Percentiles rank a stretch among this genome's conserved stretches.
These are phyloP conservation scores for Eudyptes chrysolophus DNA, from an alignment of 2,113 vertebrate genomes.

Conservation along the genomic window DNA sequence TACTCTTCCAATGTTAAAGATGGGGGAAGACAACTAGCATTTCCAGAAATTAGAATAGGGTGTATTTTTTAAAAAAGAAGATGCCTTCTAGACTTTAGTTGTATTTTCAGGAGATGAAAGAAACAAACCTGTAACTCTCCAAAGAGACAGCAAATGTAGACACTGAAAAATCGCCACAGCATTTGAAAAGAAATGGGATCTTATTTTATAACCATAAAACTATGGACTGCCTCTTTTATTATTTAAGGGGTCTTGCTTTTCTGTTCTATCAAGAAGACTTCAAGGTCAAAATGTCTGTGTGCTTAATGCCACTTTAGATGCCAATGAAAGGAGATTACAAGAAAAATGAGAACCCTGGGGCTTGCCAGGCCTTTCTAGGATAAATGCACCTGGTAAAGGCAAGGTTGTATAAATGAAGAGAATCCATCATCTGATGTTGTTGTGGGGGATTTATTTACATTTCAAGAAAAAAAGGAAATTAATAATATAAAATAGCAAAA, in stretches of 20 bases:
- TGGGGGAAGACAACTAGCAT: not conserved
- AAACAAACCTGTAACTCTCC: not conserved
- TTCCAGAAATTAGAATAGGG: not conserved
- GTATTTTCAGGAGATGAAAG: not conserved
- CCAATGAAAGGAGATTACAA: slow-evolving; percentile 50
- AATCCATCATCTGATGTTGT: slow-evolving; percentile 6
- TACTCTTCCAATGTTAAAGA: not conserved
- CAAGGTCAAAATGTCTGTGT: slow-evolving; percentile 46
- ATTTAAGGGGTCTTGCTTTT: slow-evolving; percentile 36
- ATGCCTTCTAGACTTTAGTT: not conserved
- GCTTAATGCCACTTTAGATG: slow-evolving; percentile 34
- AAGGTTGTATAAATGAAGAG: slow-evolving; percentile 38
- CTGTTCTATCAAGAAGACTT: not conserved
- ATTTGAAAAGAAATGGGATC: slow-evolving; percentile 19
- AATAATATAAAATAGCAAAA: not conserved
- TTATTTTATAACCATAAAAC: slow-evolving; percentile 31
- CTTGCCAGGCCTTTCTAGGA: slow-evolving; percentile 32
- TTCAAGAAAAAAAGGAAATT: not conserved
- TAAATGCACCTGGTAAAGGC: slow-evolving; percentile 14
- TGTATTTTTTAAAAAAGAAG: not conserved
- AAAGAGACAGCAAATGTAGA: not conserved
- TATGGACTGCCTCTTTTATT: slow-evolving; percentile 29
- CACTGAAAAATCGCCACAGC: slow-evolving; percentile 20
- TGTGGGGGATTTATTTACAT: not conserved
- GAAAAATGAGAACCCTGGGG: slow-evolving; percentile 51